Conservation (phyloP, 2,113 vertebrate species). For the Pardalotus punctatus region DNA sequence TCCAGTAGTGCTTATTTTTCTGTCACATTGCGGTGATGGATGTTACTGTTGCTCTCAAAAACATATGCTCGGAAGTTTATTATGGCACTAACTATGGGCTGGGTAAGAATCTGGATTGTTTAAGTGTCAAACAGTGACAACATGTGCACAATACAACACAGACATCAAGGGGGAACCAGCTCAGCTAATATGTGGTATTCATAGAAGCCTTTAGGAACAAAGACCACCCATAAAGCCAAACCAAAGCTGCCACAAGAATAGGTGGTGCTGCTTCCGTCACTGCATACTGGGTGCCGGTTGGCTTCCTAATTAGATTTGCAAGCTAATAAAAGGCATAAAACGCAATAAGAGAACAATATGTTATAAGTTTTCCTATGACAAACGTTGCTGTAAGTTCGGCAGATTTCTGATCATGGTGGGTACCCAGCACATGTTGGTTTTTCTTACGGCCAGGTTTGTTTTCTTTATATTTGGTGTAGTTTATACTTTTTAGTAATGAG, state of each 20-base stretch:
- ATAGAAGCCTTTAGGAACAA: conserved; percentile 49
- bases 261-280: conserved; percentile 54
- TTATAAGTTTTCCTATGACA: background rate
- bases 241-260: conserved; percentile 55
- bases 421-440: background rate
- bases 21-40: conserved; percentile 54
- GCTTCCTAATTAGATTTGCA: conserved; percentile 16
- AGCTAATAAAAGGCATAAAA: conserved; percentile 27
- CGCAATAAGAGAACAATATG: background rate
- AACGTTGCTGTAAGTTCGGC: background rate
- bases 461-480: background rate
- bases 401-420: background rate
- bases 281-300: background rate
- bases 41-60: conserved; percentile 47
- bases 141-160: conserved; percentile 74
- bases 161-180: conserved; percentile 65
- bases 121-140: conserved; percentile 75
- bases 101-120: conserved; percentile 74
- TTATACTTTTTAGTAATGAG: background rate
- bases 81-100: conserved; percentile 70
- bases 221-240: conserved; percentile 75
- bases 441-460: background rate
- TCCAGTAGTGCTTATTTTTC: conserved; percentile 27
- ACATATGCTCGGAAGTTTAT: conserved; percentile 71
- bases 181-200: conserved; percentile 38